Conservation (phyloP, 1,140 invertebrate genomes). For the Cyclina sinensis region DNA sequence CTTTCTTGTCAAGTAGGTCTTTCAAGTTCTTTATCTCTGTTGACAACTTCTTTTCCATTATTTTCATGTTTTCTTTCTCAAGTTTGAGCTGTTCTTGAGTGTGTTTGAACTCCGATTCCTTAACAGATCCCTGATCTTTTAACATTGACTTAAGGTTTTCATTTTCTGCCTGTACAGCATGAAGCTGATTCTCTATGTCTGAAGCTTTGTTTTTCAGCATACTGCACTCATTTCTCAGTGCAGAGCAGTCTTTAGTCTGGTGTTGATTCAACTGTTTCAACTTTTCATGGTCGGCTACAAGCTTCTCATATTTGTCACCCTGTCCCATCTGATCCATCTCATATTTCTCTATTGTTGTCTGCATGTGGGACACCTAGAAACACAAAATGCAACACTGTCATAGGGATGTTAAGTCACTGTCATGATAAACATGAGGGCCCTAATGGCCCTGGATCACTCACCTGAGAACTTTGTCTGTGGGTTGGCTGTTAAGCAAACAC, state of each 20-base stretch:
- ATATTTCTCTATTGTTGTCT: slow-evolving; percentile 49
- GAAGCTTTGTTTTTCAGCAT: slow-evolving; percentile 55
- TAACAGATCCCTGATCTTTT: slow-evolving; percentile 60
- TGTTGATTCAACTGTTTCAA: slow-evolving; percentile 58
- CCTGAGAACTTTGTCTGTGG: too few relatives aligned
- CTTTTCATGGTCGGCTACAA: slow-evolving; percentile 56
- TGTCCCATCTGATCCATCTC: slow-evolving; percentile 56
- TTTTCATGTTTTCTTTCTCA: slow-evolving; percentile 64
- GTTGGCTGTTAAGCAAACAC: too few relatives aligned
- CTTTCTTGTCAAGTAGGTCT: slow-evolving; percentile 58
- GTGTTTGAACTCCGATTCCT: slow-evolving; percentile 57
- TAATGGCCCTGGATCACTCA: too few relatives aligned
- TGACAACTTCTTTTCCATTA: slow-evolving; percentile 58
- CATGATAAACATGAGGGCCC: too few relatives aligned
- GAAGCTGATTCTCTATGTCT: slow-evolving; percentile 47
- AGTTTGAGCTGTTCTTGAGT: slow-evolving; percentile 47
- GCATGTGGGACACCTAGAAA: slow-evolving; percentile 59
- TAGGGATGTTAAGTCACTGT: too few relatives aligned
- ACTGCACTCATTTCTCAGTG: slow-evolving; percentile 51
- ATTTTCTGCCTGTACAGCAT: slow-evolving; percentile 44
- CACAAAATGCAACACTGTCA: neutral
- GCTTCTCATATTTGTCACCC: slow-evolving; percentile 64
- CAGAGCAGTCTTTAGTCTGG: slow-evolving; percentile 52
- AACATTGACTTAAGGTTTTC: slow-evolving; percentile 29
- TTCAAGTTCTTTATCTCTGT: slow-evolving; percentile 59